phyloP scores from a whole-genome alignment of 2,888 invertebrate species.

The Dinocampus coccinellae region DNA sequence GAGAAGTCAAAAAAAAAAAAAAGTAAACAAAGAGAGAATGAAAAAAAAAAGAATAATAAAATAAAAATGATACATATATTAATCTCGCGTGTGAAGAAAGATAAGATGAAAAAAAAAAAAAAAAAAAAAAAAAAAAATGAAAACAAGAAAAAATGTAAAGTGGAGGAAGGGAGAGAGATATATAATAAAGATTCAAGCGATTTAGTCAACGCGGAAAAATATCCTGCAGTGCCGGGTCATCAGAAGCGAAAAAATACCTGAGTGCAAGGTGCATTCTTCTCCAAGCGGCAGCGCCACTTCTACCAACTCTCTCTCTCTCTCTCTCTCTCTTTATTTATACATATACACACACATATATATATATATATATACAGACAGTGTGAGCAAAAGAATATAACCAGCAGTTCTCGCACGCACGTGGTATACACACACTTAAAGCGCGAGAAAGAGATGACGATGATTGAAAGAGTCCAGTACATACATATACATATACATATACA shows the following conservation, averaged over 20 bases:
- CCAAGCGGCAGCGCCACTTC: conserved; percentile 43
- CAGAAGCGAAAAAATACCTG: conserved; percentile 43
- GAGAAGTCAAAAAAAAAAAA: too few relatives aligned
- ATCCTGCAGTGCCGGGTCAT: conserved; percentile 31
- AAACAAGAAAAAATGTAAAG: conserved; percentile 16
- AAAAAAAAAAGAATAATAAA: not conserved
- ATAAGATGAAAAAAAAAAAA: not conserved
- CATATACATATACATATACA: not conserved
- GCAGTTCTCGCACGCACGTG: conserved; percentile 17
- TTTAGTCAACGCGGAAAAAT: conserved; percentile 26
- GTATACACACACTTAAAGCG: conserved; percentile 14
- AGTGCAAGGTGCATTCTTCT: conserved; percentile 55
- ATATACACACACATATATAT: conserved; percentile 26
- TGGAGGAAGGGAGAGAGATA: not conserved
- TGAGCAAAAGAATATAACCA: conserved; percentile 22
- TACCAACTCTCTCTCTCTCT: too few relatives aligned
- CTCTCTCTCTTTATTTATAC: conserved; percentile 14
- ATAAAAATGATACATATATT: not conserved
- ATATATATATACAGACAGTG: too few relatives aligned
- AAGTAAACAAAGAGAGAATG: too few relatives aligned
- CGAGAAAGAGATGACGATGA: not conserved
- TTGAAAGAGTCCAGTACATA: not conserved
- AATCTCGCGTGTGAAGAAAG: too few relatives aligned
- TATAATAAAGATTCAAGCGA: conserved; percentile 28
- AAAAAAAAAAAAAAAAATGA: not conserved